Percentiles rank a stretch among this genome's conserved stretches.
Conservation (phyloP, 2,888 invertebrate species). For the Dynastes grantii region DNA sequence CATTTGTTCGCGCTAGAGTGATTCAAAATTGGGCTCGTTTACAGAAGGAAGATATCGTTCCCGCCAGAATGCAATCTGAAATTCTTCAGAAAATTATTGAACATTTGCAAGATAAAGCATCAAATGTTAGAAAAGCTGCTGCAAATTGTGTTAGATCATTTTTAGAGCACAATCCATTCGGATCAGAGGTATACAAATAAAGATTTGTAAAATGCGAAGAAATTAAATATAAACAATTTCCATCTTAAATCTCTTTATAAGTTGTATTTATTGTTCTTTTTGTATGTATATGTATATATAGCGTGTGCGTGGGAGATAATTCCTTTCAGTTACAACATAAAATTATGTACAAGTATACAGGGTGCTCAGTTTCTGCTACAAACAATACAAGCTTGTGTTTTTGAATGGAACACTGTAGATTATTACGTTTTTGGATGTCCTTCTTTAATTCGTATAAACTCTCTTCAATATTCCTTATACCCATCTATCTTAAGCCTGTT, state of each 20-base stretch:
- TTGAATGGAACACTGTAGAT: constrained; percentile 27
- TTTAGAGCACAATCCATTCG: constrained; percentile 89
- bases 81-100: constrained; percentile 80
- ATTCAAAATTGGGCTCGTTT: constrained; percentile 88
- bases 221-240: neutral
- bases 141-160: constrained; percentile 84
- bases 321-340: too few species aligned
- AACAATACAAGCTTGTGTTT: too few species aligned
- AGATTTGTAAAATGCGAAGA: constrained; percentile 29
- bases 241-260: neutral
- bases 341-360: too few species aligned
- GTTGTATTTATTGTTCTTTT: constrained; percentile 22
- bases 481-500: too few species aligned
- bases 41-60: constrained; percentile 85
- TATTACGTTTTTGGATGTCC: constrained; percentile 22
- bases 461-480: too few species aligned
- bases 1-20: constrained; percentile 89
- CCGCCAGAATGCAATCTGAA: constrained; percentile 79
- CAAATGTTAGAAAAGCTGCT: constrained; percentile 88
- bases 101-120: constrained; percentile 87
- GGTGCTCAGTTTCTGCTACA: too few species aligned
- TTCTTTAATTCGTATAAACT: too few species aligned
- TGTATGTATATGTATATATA: too few species aligned
- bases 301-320: too few species aligned
- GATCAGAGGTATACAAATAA: constrained; percentile 76